phyloP scores from a whole-genome alignment of 2,797 vertebrate species.

The Gallirallus australis region DNA sequence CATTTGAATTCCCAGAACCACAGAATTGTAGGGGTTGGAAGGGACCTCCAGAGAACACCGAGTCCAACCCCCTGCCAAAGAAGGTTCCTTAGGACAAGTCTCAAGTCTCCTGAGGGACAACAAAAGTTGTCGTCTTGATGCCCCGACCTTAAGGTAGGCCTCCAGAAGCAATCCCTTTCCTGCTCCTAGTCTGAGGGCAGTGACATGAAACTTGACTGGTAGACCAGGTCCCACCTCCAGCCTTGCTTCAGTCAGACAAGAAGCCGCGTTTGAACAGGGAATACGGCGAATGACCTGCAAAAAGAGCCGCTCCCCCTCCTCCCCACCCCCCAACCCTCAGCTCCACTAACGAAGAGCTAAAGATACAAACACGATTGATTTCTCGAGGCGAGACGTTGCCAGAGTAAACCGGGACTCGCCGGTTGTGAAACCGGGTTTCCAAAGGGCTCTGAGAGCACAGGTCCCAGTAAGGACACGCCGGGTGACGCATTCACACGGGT shows the following conservation, averaged over 20 bases:
- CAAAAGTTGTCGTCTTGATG: background rate
- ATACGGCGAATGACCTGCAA: background rate
- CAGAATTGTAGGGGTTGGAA: too few relatives aligned
- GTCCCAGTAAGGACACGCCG: background rate
- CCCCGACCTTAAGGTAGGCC: background rate
- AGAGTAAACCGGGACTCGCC: constrained; percentile 18
- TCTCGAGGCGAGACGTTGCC: constrained; percentile 29
- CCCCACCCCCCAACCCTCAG: background rate
- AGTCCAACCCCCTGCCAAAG: too few relatives aligned
- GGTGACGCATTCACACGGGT: background rate
- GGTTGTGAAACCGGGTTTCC: constrained; percentile 22
- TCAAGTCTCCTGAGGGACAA: background rate
- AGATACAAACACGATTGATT: constrained; percentile 41
- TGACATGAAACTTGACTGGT: background rate
- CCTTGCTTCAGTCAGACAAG: background rate
- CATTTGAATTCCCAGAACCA: background rate
- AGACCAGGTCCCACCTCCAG: background rate
- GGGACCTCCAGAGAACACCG: too few relatives aligned
- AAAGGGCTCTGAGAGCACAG: background rate
- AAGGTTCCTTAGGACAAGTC: background rate
- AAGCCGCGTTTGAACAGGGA: rapidly evolving
- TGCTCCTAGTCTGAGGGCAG: background rate
- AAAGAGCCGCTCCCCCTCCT: background rate
- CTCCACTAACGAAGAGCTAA: background rate
- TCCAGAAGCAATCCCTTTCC: background rate